A percentile compares a stretch with the other conserved stretches of the same genome.
Evolutionary conservation across 2,113 vertebrate species (phyloP).

Genomic region (Fulica atra): DNA sequence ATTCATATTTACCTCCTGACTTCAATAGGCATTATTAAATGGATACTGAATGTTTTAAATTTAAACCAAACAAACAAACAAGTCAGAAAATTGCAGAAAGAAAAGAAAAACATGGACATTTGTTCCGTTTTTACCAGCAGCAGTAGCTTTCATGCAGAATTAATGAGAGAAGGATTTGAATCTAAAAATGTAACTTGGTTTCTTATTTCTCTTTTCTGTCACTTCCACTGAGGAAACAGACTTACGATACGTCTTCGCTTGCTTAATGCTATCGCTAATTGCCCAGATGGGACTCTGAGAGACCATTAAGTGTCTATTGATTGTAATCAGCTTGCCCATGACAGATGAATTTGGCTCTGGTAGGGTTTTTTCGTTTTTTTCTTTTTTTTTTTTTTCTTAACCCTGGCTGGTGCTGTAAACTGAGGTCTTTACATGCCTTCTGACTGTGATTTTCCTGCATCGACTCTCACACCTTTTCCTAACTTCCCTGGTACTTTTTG

Average conservation of each 20-base stretch:
- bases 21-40: neutral
- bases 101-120: neutral
- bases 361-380: neutral
- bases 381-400: neutral
- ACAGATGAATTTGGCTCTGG: constrained; percentile 49
- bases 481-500: neutral
- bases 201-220: constrained; percentile 61
- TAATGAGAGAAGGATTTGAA: constrained; percentile 31
- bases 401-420: neutral
- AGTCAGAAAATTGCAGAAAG: neutral
- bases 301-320: constrained; percentile 67
- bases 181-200: constrained; percentile 30
- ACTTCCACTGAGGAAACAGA: constrained; percentile 45
- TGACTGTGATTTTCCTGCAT: neutral
- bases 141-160: constrained; percentile 3
- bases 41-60: neutral
- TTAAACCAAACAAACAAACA: neutral
- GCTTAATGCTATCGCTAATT: constrained; percentile 63
- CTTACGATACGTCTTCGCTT: neutral
- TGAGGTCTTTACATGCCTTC: neutral
- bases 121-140: neutral
- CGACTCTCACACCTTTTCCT: neutral
- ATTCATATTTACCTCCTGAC: neutral
- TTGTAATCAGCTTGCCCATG: constrained; percentile 53
- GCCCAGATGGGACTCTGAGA: constrained; percentile 56